Evolutionary conservation across 2,888 invertebrate species (phyloP), one percentile per base, ranked within the genome.

Genomic region (Piscicola geometra): DNA sequence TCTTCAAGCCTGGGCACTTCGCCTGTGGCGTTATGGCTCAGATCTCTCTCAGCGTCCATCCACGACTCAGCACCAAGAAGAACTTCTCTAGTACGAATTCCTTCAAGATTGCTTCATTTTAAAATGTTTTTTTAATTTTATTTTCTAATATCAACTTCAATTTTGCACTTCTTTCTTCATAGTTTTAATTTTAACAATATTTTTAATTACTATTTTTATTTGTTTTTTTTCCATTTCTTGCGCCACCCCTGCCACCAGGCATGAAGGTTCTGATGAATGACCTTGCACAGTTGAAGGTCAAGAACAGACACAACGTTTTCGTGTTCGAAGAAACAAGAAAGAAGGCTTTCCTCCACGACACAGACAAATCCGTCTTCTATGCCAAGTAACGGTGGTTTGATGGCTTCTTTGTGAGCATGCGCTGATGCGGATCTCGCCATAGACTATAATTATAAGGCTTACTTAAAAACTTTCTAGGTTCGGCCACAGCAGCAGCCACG

Each of bases 1-100:
- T 88, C 80, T 88, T 89, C 81, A 86, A 86, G 64, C 88, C 90
- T 0, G 92, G 92, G 1, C 88, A 89, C 83, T 92, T 92, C 83
- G 88, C 90, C 64, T 92, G 92, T 83, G 89, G 89, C 2, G 88
- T 90, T n/a, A 90, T 91, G 1, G 91, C 91, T 90, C 88, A 90
- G 82, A 89, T 89, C 9, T 88, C 88, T 71, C 91, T 92, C 82
- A 84, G 86, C 73, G 84, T 92, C 5, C 91, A 92, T 85, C 90
- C 91, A 0, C 87, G 91, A 35, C 86, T 92, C 36, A 90, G 90
- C 84, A 52, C 32, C 33, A 81, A 3, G 12, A 56, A 56, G n/a
- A 56, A 56, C n/a, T 15, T 56, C 25, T 56, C 60, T 15, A 25
- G 60, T 56, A 3, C 5, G 60, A 15, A 18, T 56, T 56, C n/a